Percentiles rank a stretch among this genome's conserved stretches.
Conservation (phyloP, 1,140 invertebrate species). For the Arion vulgaris region DNA sequence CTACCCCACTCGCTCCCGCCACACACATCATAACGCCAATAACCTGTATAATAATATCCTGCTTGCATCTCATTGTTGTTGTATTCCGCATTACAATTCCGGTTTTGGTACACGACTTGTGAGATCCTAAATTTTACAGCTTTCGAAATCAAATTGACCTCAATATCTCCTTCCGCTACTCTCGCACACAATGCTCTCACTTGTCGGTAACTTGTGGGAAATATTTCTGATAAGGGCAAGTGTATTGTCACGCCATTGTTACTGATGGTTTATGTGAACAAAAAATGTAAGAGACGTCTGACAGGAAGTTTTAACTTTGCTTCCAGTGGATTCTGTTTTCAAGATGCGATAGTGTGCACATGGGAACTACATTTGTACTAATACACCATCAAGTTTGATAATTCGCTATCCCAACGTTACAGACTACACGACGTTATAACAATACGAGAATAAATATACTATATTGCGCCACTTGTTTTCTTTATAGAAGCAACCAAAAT, state of each 20-base stretch:
- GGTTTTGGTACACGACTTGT: no score
- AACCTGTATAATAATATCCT: no score
- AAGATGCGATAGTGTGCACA: background rate
- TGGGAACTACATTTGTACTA: no score
- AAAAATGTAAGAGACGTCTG: background rate
- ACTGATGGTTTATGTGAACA: background rate
- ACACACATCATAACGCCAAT: no score
- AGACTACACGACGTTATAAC: no score
- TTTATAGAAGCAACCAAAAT: no score
- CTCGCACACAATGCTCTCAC: background rate
- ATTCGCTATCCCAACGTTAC: background rate
- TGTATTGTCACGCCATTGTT: slow-evolving; percentile 8
- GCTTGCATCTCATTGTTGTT: no score
- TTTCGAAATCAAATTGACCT: background rate
- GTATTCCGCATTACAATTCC: no score
- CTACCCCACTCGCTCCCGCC: no score
- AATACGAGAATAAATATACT: no score
- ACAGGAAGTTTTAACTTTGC: background rate
- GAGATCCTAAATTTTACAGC: background rate
- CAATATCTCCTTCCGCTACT: background rate
- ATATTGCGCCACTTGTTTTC: no score
- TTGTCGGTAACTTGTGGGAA: background rate
- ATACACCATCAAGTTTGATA: background rate
- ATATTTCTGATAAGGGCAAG: background rate
- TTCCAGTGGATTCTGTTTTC: background rate